Conservation (phyloP, 2,888 invertebrate species). For the Slavum lentiscoides region DNA sequence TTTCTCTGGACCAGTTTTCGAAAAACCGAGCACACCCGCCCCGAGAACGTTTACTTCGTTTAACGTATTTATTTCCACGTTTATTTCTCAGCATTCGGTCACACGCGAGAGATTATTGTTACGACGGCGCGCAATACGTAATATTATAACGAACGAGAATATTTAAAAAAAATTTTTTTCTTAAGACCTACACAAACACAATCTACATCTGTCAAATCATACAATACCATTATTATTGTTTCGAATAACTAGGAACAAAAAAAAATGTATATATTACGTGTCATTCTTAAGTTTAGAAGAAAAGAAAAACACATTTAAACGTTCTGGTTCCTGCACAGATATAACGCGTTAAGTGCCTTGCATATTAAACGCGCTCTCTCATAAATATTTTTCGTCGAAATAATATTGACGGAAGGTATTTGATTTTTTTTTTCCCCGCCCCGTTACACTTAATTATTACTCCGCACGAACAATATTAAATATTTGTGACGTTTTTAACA, state of each 20-base stretch:
- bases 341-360: neutral
- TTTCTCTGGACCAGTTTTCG: conserved; percentile 39
- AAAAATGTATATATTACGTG: conserved; percentile 1
- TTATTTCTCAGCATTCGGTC: conserved; percentile 22
- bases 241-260: neutral
- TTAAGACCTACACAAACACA: neutral
- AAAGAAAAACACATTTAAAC: neutral
- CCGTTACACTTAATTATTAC: too few species aligned
- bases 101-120: conserved; percentile 23
- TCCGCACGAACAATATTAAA: too few species aligned
- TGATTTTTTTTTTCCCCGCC: too few species aligned
- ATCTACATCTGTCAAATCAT: conserved; percentile 21
- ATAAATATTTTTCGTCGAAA: conserved; percentile 21
- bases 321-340: neutral
- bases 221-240: neutral
- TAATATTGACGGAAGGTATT: neutral
- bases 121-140: too few species aligned
- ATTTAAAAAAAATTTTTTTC: neutral
- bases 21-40: neutral
- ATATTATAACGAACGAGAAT: neutral
- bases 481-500: too few species aligned
- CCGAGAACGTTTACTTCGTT: too few species aligned
- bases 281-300: neutral
- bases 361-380: neutral
- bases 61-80: neutral